Evolutionary conservation across 2,797 vertebrate genomes (phyloP), one percentile per base, ranked within the genome.

Genomic region (Oreonectes daqikongensis): DNA sequence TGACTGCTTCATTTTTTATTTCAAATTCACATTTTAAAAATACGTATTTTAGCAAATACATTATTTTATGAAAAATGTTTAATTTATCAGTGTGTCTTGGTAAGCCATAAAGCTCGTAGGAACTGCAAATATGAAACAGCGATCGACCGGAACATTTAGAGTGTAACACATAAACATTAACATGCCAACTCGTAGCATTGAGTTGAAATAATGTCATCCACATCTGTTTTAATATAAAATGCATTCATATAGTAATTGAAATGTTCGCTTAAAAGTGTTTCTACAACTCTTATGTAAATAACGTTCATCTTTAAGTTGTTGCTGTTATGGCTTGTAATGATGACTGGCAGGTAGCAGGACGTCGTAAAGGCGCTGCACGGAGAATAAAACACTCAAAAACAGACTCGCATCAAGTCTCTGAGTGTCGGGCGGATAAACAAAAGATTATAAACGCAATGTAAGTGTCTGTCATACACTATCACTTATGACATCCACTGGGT

Each of bases 261-360:
- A 5, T 12, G 5, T 35, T 30, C 42, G 12, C 42, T 20, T 24
- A 0, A 14, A 5, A 1, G 22, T 11, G 17, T 24, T 63, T 44
- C 1, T 5, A 44, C 4, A 44, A 44, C 1, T 14, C 35, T 18
- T 0, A 3, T 2, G 26, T 64, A 40, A 28, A 24, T 15, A 0
- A 8, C 32, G 35, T 48, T 12, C 17, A 11, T 8, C 48, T 17
- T 7, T 11, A 44, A 30, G 12, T 32, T 40, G 18, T 10, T 2
- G 44, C 4, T 2, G 1, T 89, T 87, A 87, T 89, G 60, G 87
- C 86, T 10, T 71, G 60, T 15, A 84, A 68, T 6, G 84, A 81
- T 1, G 86, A 89, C 67, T 94, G 94, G 94, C 89, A 92, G 83
- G 80, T 88, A 4, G 90, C 89, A 22, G 84, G 89, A 28, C 79